phyloP scores from a whole-genome alignment of 1,140 invertebrate species.

The Philopotamus ludificatus region DNA sequence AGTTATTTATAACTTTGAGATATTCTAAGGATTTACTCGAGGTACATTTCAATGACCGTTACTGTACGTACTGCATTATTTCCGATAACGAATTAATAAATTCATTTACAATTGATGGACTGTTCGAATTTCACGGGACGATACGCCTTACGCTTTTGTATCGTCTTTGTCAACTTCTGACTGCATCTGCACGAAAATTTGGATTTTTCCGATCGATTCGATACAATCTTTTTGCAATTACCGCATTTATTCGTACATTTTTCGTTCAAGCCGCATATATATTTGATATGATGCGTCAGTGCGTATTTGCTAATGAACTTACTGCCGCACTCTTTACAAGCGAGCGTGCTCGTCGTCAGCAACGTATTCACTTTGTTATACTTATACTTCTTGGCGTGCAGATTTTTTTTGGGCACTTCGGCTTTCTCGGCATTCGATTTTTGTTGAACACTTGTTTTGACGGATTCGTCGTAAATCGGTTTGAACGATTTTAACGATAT shows the following conservation, averaged over 20 bases:
- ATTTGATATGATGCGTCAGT: constrained; percentile 25
- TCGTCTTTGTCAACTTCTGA: too few relatives aligned
- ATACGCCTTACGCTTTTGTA: too few relatives aligned
- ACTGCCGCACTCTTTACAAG: constrained; percentile 16
- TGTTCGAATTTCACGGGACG: too few relatives aligned
- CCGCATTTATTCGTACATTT: too few relatives aligned
- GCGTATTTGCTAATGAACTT: constrained; percentile 28
- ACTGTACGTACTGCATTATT: too few relatives aligned
- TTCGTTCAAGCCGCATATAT: constrained; percentile 22
- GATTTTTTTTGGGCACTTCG: background rate
- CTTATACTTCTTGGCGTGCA: constrained; percentile 7
- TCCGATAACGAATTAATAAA: too few relatives aligned
- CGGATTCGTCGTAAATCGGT: constrained; percentile 7
- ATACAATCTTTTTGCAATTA: too few relatives aligned
- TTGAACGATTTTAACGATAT: constrained; percentile 19
- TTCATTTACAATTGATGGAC: too few relatives aligned
- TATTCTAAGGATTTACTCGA: too few relatives aligned
- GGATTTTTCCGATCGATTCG: too few relatives aligned
- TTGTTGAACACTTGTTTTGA: constrained; percentile 1
- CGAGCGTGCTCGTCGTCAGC: constrained; percentile 4
- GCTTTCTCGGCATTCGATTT: background rate
- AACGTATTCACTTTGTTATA: background rate
- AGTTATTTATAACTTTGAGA: too few relatives aligned
- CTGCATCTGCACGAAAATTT: background rate
- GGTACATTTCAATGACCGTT: too few relatives aligned